Evolutionary conservation across 1,140 invertebrate species (phyloP).

Genomic region (Caenorhabditis remanei): DNA sequence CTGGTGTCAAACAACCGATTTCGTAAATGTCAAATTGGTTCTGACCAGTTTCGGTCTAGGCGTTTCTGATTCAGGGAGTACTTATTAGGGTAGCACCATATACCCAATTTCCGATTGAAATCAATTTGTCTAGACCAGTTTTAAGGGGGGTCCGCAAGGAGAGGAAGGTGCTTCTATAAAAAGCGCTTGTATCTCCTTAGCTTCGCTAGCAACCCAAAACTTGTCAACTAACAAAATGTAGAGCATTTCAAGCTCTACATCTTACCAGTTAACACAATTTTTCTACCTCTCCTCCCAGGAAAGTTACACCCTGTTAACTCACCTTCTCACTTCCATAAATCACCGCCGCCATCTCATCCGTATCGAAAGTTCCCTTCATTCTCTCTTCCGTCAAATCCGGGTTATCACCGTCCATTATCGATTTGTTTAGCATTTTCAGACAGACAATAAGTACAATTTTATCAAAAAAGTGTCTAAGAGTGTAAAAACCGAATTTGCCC

Average conservation of each 20-base stretch:
- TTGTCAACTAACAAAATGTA: neutral
- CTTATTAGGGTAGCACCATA: too few relatives aligned
- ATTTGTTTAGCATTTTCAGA: conserved; percentile 55
- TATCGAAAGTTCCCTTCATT: conserved; percentile 82
- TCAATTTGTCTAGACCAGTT: too few relatives aligned
- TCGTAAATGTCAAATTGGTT: too few relatives aligned
- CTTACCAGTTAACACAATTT: neutral
- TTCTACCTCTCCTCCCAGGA: neutral
- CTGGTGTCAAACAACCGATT: too few relatives aligned
- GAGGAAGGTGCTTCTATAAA: too few relatives aligned
- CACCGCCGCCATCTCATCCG: conserved; percentile 84
- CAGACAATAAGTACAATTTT: neutral
- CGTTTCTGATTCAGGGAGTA: too few relatives aligned
- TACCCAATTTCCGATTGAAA: too few relatives aligned
- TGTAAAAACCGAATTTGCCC: too few relatives aligned
- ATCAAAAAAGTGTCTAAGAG: neutral
- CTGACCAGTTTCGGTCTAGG: too few relatives aligned
- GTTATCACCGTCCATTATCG: conserved; percentile 67
- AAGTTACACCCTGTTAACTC: too few relatives aligned
- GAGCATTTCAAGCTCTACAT: neutral
- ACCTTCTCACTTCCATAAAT: conserved; percentile 86
- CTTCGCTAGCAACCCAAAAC: neutral
- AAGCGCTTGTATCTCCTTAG: too few relatives aligned
- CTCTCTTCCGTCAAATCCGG: conserved; percentile 70
- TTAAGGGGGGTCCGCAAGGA: too few relatives aligned